Conservation (phyloP, 2,797 vertebrate genomes). For the Gambelia wislizenii region DNA sequence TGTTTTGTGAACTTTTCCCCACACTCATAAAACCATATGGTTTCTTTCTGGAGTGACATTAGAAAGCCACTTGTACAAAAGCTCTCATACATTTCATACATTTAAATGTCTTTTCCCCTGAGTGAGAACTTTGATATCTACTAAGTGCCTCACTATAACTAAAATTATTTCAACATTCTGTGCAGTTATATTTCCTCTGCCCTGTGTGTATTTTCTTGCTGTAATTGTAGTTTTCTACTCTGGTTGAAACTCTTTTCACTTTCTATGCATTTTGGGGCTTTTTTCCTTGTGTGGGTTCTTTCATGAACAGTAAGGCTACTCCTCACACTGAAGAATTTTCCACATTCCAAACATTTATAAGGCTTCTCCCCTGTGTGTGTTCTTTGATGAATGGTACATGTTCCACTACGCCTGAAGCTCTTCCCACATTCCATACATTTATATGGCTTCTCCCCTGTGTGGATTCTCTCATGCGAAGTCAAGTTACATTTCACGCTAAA, state of each 20-base stretch:
- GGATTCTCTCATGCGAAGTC: not conserved
- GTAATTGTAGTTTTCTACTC: no score
- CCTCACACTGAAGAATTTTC: not conserved
- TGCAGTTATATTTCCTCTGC: no score
- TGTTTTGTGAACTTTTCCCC: no score
- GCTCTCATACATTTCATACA: not conserved
- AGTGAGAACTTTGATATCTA: no score
- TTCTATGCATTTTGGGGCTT: not conserved
- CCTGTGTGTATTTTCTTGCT: no score
- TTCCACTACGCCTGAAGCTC: not conserved
- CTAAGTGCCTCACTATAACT: no score
- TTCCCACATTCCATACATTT: not conserved
- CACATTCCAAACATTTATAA: not conserved
- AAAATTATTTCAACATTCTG: no score
- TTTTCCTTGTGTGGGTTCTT: not conserved
- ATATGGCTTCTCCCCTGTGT: not conserved
- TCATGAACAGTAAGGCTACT: not conserved
- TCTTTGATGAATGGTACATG: not conserved
- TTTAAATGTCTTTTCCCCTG: no score
- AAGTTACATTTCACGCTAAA: not conserved
- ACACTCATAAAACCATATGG: no score
- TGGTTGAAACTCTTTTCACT: not conserved
- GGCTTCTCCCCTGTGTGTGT: not conserved
- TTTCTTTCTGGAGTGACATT: no score
- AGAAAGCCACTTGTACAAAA: no score